Evolutionary conservation across 2,113 vertebrate genomes (phyloP), one percentile per base, ranked within the genome.

Genomic region (Dicentrarchus labrax): DNA sequence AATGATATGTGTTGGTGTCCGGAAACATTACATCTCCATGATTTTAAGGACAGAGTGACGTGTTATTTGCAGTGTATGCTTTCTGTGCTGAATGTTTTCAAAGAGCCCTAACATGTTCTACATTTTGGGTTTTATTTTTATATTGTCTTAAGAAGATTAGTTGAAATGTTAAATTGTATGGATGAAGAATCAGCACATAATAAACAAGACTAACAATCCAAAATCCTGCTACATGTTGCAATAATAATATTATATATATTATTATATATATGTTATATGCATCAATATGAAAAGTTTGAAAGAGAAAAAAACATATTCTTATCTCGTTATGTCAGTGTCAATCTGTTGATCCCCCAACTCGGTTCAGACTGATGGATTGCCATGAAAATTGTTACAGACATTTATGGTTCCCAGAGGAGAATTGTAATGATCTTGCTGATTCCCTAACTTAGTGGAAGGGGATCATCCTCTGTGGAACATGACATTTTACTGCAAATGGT

Each of bases 381-480:
- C 12, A 45, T 21, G 4, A 16, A 43, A 24, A 41, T 54, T 60
- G 4, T 2, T 9, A 12, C 4, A 21, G 17, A 21, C 13, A 36
- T 53, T 62, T n/a, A 73, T 82, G 56, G 50, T 64, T 60, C 53
- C 53, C 45, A 66, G 38, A 65, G 57, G 73, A 78, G 43, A 53
- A 61, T 6, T 48, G 6, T 3, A 36, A 30, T 39, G 9, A 13
- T 10, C 13, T 41, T 30, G 8, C 7, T 57, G 13, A 65, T 60
- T 15, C 8, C 22, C 17, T 24, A 56, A 9, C 1, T 60, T 50
- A n/a, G n/a, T n/a, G n/a, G n/a, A n/a, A n/a, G n/a, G n/a, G n/a
- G n/a, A n/a, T n/a, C n/a, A n/a, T n/a, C n/a, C n/a, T n/a, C n/a
- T n/a, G 36, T 68, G 3, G 22, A 57, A 22, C 30, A 62, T 41